Evolutionary conservation across 2,797 vertebrate species (phyloP).

Genomic region (Trematomus bernacchii): DNA sequence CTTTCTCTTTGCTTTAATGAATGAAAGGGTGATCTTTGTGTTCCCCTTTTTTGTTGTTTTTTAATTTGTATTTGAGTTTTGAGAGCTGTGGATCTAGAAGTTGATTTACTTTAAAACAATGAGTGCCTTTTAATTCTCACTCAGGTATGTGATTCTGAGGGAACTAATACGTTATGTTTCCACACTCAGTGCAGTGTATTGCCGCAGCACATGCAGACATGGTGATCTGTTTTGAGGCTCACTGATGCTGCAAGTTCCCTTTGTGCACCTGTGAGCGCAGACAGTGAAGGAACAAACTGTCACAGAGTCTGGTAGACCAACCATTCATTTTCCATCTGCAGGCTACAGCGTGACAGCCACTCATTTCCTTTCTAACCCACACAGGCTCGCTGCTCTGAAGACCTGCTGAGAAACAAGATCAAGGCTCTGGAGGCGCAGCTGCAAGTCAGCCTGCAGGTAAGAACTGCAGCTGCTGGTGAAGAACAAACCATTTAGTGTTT

Average conservation of each 20-base stretch:
- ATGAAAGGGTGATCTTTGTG: constrained; percentile 18
- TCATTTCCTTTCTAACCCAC: constrained; percentile 82
- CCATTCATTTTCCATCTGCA: constrained; percentile 60
- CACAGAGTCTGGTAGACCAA: constrained; percentile 47
- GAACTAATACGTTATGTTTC: constrained; percentile 3
- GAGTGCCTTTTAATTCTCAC: constrained; percentile 23
- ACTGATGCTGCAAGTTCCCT: constrained; percentile 36
- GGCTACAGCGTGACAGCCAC: constrained; percentile 60
- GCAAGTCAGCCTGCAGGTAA: constrained; percentile 93
- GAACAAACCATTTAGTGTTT: background rate
- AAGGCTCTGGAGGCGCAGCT: constrained; percentile 92
- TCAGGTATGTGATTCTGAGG: constrained; percentile 36
- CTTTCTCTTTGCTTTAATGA: constrained; percentile 27
- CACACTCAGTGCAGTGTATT: background rate
- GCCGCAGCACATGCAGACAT: background rate
- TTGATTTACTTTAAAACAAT: background rate
- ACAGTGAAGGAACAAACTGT: constrained; percentile 23
- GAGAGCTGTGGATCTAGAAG: background rate
- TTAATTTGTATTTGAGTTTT: background rate
- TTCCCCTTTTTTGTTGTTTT: background rate
- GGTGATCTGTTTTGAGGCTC: constrained; percentile 21
- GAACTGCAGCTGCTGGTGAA: constrained; percentile 27
- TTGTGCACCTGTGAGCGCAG: constrained; percentile 36
- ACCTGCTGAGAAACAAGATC: constrained; percentile 91
- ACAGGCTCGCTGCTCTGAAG: constrained; percentile 93